phyloP scores from a whole-genome alignment of 2,797 vertebrate genomes.

The Manis crassicaudata region DNA sequence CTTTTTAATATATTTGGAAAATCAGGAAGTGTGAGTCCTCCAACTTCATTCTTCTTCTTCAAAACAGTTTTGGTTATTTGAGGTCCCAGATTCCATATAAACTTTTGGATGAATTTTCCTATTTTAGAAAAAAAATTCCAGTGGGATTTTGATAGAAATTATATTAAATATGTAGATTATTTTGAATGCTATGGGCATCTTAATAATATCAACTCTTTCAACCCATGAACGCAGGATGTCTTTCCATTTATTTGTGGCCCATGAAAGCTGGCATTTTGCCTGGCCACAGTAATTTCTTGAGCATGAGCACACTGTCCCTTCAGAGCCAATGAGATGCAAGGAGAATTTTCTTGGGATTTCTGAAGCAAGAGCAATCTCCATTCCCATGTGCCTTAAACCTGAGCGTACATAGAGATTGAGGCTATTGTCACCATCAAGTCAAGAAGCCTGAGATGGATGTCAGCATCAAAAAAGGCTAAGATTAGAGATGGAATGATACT shows the following conservation, averaged over 20 bases:
- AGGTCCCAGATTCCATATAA: background rate
- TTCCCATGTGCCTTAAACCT: background rate
- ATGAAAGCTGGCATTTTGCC: background rate
- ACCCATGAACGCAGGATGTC: background rate
- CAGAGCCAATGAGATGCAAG: background rate
- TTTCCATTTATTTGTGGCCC: background rate
- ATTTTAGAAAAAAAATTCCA: background rate
- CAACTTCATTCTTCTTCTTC: background rate
- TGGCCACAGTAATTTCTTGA: background rate
- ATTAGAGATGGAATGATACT: background rate
- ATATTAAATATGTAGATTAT: background rate
- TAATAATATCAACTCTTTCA: background rate
- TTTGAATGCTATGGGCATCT: background rate
- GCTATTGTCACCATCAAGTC: background rate
- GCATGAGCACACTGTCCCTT: background rate
- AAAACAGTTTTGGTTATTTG: background rate
- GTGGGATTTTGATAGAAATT: background rate
- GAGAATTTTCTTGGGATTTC: background rate
- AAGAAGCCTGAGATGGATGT: background rate
- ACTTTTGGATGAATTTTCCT: slow-evolving; percentile 17
- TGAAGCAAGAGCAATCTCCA: background rate
- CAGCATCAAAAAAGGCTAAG: background rate
- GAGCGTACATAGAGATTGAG: background rate
- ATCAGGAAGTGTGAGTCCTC: background rate
- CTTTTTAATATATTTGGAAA: background rate